Conservation (phyloP, 2,888 invertebrate genomes). For the Deroplatys truncata region DNA sequence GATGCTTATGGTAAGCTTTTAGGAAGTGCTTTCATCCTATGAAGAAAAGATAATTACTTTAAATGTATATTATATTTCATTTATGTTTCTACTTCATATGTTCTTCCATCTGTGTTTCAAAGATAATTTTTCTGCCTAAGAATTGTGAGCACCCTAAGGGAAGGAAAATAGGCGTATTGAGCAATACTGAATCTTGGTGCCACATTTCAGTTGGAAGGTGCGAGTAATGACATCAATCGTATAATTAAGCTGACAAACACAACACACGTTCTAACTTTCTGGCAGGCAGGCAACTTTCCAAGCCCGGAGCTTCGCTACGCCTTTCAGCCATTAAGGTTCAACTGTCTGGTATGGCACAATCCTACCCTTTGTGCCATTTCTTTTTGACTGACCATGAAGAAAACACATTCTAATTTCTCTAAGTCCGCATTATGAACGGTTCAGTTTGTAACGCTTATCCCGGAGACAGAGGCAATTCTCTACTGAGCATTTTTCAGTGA, state of each 20-base stretch:
- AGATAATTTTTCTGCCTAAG: too few relatives aligned
- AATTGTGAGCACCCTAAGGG: too few relatives aligned
- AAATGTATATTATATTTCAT: too few relatives aligned
- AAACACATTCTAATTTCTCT: not conserved
- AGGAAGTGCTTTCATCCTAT: too few relatives aligned
- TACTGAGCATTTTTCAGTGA: too few relatives aligned
- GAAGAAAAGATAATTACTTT: too few relatives aligned
- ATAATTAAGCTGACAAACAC: not conserved
- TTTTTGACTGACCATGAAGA: not conserved
- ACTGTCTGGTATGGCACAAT: not conserved
- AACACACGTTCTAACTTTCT: not conserved
- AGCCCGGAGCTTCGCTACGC: not conserved
- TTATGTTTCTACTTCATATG: too few relatives aligned
- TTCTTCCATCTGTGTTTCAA: too few relatives aligned
- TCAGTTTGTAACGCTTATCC: not conserved
- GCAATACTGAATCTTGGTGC: not conserved
- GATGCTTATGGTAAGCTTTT: too few relatives aligned
- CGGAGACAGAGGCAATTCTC: not conserved
- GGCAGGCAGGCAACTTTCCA: not conserved
- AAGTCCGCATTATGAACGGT: not conserved
- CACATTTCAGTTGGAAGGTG: not conserved
- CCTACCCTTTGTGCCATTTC: not conserved
- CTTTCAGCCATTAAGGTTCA: not conserved
- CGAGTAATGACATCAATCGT: not conserved
- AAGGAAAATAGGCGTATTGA: not conserved